Percentiles rank a stretch among this genome's conserved stretches.
Evolutionary conservation across 2,888 invertebrate genomes (phyloP).

Genomic region (Xylota segnis): DNA sequence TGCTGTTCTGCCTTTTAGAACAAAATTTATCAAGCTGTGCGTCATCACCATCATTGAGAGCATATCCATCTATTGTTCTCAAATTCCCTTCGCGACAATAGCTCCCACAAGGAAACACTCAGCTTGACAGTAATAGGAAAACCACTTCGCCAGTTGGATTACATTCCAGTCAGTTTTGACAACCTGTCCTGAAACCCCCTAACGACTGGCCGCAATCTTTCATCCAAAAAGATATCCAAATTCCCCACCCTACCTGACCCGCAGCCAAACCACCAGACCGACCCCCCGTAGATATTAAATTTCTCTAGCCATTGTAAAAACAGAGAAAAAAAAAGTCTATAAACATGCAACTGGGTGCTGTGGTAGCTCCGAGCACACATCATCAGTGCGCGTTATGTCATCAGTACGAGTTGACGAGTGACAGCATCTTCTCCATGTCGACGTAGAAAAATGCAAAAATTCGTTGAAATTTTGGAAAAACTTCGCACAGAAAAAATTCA

Average conservation of each 20-base stretch:
- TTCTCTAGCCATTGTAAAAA: neutral
- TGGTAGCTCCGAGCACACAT: conserved; percentile 1
- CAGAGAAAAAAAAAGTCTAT: conserved; percentile 4
- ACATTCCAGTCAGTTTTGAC: no score
- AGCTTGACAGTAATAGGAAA: neutral
- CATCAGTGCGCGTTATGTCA: conserved; percentile 62
- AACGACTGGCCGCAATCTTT: neutral
- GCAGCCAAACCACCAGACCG: neutral
- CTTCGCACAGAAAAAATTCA: neutral
- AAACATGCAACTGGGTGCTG: conserved; percentile 12
- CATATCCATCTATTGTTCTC: no score
- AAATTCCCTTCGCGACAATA: no score
- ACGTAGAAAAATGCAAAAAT: conserved; percentile 20
- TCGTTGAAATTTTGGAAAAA: neutral
- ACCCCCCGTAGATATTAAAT: conserved; percentile 2
- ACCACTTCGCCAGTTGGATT: neutral
- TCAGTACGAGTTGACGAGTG: conserved; percentile 27
- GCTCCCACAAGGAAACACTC: no score
- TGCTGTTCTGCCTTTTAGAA: no score
- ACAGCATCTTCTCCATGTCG: neutral
- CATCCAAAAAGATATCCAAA: neutral
- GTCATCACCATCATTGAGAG: no score
- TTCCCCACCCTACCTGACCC: neutral
- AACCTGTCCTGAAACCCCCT: neutral
- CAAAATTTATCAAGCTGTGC: no score